Evolutionary conservation across 2,797 vertebrate genomes (phyloP).

Genomic region (Bufotes viridis): DNA sequence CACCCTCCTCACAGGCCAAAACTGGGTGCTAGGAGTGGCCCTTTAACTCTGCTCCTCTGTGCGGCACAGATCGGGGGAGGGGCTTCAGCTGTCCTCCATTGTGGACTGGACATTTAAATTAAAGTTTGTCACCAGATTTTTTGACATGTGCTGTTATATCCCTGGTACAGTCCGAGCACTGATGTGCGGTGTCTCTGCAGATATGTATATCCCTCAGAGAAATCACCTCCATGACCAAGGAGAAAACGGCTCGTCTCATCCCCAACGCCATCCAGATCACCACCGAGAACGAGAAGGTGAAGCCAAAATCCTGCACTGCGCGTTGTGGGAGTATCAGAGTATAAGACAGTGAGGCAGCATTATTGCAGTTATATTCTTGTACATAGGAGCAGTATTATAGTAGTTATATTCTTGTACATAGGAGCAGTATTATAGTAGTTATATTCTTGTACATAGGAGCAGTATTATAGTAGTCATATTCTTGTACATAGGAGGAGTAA

Average conservation of each 20-base stretch:
- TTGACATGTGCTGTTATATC: neutral
- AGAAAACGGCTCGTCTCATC: conserved; percentile 92
- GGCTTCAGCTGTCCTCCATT: neutral
- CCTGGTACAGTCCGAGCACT: neutral
- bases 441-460: conserved; percentile 1
- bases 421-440: conserved; percentile 2
- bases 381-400: neutral
- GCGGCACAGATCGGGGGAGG: too few species aligned
- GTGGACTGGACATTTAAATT: neutral
- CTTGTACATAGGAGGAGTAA: neutral
- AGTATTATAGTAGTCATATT: conserved; percentile 2
- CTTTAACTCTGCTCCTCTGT: too few species aligned
- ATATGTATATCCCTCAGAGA: conserved; percentile 85
- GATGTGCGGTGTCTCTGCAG: conserved; percentile 69
- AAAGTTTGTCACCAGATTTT: neutral
- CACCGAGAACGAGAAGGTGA: conserved; percentile 87
- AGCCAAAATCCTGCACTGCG: neutral
- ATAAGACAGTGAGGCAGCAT: neutral
- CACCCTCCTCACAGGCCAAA: too few species aligned
- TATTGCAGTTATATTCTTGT: conserved; percentile 5
- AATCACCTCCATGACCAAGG: conserved; percentile 84
- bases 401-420: neutral
- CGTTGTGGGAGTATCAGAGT: neutral
- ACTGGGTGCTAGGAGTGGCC: too few species aligned
- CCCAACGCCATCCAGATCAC: conserved; percentile 93